Evolutionary conservation across 2,113 vertebrate genomes (phyloP).

Genomic region (Arvicanthis niloticus): DNA sequence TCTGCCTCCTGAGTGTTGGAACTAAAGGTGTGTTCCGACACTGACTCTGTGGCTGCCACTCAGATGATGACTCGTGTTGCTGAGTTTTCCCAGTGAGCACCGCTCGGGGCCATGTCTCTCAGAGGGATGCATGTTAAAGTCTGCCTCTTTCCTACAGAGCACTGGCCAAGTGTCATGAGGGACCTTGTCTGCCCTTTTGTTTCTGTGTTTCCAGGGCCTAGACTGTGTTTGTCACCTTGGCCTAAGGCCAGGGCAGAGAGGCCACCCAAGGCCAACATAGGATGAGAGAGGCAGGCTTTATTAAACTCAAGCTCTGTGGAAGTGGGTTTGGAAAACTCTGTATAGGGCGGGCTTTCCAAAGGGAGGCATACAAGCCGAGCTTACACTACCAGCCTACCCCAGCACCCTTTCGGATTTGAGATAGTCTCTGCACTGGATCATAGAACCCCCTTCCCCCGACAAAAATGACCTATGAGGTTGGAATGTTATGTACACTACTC

Average conservation of each 20-base stretch:
- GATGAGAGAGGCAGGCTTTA: not conserved
- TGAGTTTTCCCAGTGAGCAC: not conserved
- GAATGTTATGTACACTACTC: not conserved
- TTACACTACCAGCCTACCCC: not conserved
- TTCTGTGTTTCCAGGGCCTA: not conserved
- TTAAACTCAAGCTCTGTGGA: conserved; percentile 32
- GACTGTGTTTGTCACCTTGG: not conserved
- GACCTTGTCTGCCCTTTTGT: not conserved
- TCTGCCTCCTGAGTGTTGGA: not conserved
- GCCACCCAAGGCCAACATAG: not conserved
- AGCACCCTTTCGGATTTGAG: not conserved
- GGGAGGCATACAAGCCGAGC: not conserved
- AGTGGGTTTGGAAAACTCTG: not conserved
- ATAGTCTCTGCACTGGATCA: not conserved
- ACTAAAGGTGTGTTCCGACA: rapidly evolving
- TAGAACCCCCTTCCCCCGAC: not conserved
- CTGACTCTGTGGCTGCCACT: not conserved
- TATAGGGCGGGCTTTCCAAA: not conserved
- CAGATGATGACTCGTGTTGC: not conserved
- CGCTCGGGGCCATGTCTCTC: not conserved
- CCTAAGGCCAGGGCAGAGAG: not conserved
- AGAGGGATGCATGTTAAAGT: not conserved
- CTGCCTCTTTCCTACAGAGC: not conserved
- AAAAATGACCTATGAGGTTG: not conserved
- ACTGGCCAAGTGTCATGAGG: not conserved